A percentile compares a stretch with the other conserved stretches of the same genome.
phyloP scores from a whole-genome alignment of 2,113 vertebrate species.

The Motacilla alba region DNA sequence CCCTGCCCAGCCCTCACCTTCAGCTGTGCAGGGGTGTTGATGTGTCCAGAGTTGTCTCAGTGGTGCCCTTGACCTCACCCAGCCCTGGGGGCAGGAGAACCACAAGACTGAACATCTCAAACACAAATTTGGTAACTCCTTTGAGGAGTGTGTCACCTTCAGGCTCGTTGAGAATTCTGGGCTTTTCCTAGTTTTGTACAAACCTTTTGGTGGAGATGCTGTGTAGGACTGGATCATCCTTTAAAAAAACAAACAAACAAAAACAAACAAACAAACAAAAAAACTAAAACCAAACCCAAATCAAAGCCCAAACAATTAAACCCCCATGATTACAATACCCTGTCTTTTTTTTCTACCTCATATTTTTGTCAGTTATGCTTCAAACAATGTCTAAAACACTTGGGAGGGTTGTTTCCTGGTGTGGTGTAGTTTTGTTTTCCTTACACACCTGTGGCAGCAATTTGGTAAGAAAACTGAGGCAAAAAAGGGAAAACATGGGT shows the following conservation, averaged over 20 bases:
- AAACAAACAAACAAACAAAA: too few species aligned
- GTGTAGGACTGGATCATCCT: neutral
- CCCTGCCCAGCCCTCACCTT: neutral
- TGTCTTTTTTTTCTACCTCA: neutral
- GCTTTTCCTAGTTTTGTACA: neutral
- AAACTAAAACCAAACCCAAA: neutral
- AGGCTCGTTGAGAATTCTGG: neutral
- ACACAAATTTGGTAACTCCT: neutral
- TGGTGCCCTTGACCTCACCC: neutral
- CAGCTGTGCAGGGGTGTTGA: neutral
- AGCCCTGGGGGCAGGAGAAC: neutral
- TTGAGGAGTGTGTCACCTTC: neutral
- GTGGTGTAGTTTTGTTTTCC: neutral
- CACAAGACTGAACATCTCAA: neutral
- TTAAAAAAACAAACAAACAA: neutral
- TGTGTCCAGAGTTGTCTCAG: neutral
- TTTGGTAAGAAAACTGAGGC: neutral
- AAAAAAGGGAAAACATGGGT: neutral
- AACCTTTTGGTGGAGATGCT: neutral
- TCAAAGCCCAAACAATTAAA: neutral
- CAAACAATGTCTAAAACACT: neutral
- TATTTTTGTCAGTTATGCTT: neutral
- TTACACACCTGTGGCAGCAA: neutral
- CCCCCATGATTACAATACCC: neutral
- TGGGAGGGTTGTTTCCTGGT: neutral